phyloP scores from a whole-genome alignment of 2,113 vertebrate genomes.

The Theristicus caerulescens region DNA sequence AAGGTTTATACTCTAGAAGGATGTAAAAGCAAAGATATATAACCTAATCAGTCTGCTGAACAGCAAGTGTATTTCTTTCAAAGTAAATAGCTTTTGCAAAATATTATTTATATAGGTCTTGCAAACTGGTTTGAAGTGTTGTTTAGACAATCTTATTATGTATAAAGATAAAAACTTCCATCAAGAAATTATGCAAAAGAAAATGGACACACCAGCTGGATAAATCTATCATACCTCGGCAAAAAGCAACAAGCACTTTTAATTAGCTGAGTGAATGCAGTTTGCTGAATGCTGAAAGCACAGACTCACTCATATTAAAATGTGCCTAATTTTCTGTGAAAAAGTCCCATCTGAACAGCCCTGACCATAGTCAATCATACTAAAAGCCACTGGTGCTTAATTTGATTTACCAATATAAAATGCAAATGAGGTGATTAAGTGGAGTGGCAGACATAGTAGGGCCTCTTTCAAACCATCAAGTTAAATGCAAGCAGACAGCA shows the following conservation, averaged over 20 bases:
- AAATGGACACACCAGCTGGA: constrained; percentile 90
- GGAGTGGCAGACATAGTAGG: constrained; percentile 92
- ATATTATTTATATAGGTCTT: constrained; percentile 71
- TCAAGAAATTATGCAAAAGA: constrained; percentile 80
- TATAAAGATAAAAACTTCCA: constrained; percentile 81
- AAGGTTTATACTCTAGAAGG: neutral
- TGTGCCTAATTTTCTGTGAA: constrained; percentile 98
- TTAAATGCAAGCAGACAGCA: constrained; percentile 97
- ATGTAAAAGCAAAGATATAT: neutral
- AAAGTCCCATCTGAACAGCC: constrained; percentile 96
- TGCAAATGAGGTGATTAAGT: constrained; percentile 97
- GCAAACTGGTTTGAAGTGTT: constrained; percentile 71
- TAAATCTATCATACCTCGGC: constrained; percentile 87
- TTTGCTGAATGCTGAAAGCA: constrained; percentile 89
- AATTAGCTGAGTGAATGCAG: constrained; percentile 99
- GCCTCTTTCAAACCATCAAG: constrained; percentile 98
- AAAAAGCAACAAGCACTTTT: constrained; percentile 89
- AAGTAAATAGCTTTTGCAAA: constrained; percentile 65
- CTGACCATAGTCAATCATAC: constrained; percentile 99
- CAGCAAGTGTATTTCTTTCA: constrained; percentile 37
- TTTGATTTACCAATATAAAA: constrained; percentile 99
- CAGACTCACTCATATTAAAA: constrained; percentile 93
- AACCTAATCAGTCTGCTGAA: constrained; percentile 3
- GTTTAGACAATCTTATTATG: constrained; percentile 80
- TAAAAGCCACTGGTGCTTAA: constrained; percentile 99